These are phyloP conservation scores for Andrena praecox DNA, from an alignment of 2,888 invertebrate genomes.

Conservation along the genomic window DNA sequence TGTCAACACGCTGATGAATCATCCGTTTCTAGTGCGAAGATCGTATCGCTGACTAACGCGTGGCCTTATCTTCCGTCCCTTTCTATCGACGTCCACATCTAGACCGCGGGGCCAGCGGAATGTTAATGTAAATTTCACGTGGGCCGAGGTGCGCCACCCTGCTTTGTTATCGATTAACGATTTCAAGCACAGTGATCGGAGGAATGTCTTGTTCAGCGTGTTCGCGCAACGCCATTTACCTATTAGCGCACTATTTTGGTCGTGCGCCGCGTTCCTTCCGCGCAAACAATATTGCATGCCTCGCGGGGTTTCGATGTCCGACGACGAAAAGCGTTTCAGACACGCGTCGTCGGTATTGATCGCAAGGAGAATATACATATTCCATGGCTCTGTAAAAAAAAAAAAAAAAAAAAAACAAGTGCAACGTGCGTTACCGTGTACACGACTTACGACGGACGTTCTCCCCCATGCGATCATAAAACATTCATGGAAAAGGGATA, in stretches of 20 bases:
- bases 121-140: slow-evolving; percentile 40
- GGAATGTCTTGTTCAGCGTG: slow-evolving; percentile 47
- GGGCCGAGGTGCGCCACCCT: slow-evolving; percentile 42
- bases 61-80: slow-evolving; percentile 46
- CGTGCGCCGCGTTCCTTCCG: background rate
- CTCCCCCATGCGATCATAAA: slow-evolving; percentile 25
- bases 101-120: slow-evolving; percentile 24
- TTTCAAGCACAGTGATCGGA: slow-evolving; percentile 45
- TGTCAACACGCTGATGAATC: slow-evolving; percentile 44
- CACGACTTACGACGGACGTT: background rate
- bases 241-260: slow-evolving; percentile 15
- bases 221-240: slow-evolving; percentile 27
- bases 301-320: slow-evolving; percentile 30
- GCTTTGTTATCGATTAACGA: slow-evolving; percentile 60
- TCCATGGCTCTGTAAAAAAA: slow-evolving; percentile 25
- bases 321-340: slow-evolving; percentile 41
- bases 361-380: slow-evolving; percentile 20
- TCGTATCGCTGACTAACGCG: slow-evolving; percentile 62
- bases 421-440: slow-evolving; percentile 8
- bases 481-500: slow-evolving; percentile 41
- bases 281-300: slow-evolving; percentile 19
- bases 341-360: slow-evolving; percentile 40
- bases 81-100: slow-evolving; percentile 41
- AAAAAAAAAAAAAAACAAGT: slow-evolving; percentile 9
- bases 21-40: slow-evolving; percentile 35